Evolutionary conservation across 2,113 vertebrate genomes (phyloP).

Genomic region (Vireo altiloquus): DNA sequence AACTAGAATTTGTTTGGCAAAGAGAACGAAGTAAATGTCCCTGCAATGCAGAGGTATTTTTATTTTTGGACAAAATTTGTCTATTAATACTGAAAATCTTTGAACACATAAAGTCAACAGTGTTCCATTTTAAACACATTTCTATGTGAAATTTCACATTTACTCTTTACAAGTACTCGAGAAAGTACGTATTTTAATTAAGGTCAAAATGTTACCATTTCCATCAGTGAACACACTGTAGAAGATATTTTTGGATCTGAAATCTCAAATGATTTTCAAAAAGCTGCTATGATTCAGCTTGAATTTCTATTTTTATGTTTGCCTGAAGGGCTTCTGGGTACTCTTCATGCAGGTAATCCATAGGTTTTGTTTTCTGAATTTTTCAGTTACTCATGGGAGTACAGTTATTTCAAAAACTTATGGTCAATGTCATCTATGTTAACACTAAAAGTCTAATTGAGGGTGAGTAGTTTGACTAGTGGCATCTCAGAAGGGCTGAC

Average conservation of each 20-base stretch:
- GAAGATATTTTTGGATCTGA: not conserved
- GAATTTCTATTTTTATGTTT: not conserved
- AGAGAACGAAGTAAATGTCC: not conserved
- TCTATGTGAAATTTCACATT: not conserved
- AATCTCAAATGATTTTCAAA: slow-evolving; percentile 11
- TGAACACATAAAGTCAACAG: not conserved
- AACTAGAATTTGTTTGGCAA: not conserved
- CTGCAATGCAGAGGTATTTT: slow-evolving; percentile 19
- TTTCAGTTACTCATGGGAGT: not conserved
- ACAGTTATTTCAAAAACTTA: not conserved
- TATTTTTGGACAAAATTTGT: not conserved
- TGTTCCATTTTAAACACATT: not conserved
- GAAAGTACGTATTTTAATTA: not conserved
- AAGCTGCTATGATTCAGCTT: not conserved
- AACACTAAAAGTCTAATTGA: not conserved
- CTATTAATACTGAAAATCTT: not conserved
- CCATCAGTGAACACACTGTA: not conserved
- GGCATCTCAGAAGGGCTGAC: not conserved
- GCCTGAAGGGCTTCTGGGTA: not conserved
- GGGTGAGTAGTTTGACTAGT: not conserved
- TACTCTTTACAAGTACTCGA: not conserved
- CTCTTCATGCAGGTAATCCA: not conserved
- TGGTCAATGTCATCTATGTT: not conserved
- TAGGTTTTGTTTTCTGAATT: not conserved
- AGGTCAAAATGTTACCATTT: not conserved